Evolutionary conservation across 2,888 invertebrate genomes (phyloP).

Genomic region (Morpho achilles): DNA sequence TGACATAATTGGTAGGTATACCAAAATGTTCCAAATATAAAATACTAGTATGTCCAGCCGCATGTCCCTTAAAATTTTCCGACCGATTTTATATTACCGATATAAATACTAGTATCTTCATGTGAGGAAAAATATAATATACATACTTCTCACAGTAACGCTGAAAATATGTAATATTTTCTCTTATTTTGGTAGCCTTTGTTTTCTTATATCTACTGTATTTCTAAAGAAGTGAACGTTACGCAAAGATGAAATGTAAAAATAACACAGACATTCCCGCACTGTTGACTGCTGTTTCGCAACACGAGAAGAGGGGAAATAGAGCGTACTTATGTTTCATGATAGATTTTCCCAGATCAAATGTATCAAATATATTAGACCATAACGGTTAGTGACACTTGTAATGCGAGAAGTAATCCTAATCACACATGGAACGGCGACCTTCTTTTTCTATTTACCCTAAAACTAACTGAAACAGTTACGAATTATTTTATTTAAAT

Average conservation of each 20-base stretch:
- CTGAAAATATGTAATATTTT: no score
- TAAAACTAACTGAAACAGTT: neutral
- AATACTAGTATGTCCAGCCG: no score
- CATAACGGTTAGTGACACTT: slow-evolving; percentile 29
- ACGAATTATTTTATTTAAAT: neutral
- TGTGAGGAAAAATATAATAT: no score
- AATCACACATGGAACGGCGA: slow-evolving; percentile 11
- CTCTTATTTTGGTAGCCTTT: no score
- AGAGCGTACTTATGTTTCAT: slow-evolving; percentile 28
- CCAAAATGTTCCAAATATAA: no score
- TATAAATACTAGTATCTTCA: no score
- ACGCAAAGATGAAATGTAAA: slow-evolving; percentile 8
- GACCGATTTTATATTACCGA: no score
- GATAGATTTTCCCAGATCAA: slow-evolving; percentile 29
- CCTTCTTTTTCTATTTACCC: slow-evolving; percentile 8
- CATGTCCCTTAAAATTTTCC: no score
- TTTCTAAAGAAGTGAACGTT: neutral
- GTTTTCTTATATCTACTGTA: no score
- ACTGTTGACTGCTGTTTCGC: slow-evolving; percentile 22
- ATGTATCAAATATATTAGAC: slow-evolving; percentile 28
- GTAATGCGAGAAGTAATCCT: slow-evolving; percentile 19
- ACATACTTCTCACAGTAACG: no score
- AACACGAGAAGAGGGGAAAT: slow-evolving; percentile 25
- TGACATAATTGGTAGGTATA: no score
- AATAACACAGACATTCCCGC: slow-evolving; percentile 22